Base-by-base conservation (phyloP, 1,140 invertebrate species). In the Dendroctonus valens region DNA sequence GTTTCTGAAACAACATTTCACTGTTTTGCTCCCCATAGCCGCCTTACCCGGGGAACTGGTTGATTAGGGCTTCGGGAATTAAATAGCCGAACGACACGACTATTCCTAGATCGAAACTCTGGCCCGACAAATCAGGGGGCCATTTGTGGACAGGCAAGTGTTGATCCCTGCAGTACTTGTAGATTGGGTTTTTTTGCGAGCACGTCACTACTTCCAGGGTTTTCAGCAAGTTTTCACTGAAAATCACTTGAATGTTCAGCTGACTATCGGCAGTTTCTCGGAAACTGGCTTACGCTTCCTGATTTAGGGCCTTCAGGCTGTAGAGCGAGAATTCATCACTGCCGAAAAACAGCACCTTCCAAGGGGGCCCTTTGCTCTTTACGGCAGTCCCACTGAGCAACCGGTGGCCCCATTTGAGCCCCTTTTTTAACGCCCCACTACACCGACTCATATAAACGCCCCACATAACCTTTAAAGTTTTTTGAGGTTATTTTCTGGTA, bases 71-170 rank as follows among this genome's bases (percentile, higher is more conserved):
- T 60, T 81, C 72, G 5, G 89, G 87, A 74, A 91, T 89, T 57
- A 90, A 74, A 77, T 88, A 83, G 0, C 89, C 89, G 81, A 90
- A 91, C 2, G 88, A 89, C 1, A 89, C 87, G 40, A 90, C 86
- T 51, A 90, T 72, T 37, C 88, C 88, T 53, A 90, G 75, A 72
- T 90, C 81, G 79, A 84, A 89, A 41, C 81, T 71, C 15, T 74
- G 55, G 8, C 76, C 49, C 8, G 65, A 41, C 4, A 73, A 61
- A 14, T 72, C 42, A 7, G 82, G 58, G 14, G 87, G 87, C 88
- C 88, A 91, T 11, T 76, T 69, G 60, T 84, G 78, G 12, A 86
- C 41, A 5, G 65, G 53, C 7, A 90, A 75, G 41, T 77, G 79
- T 70, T 82, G 76, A 57, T 79, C 51, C 42, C 76, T 72, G 6